Conservation (phyloP, 2,113 vertebrate species). For the Sceloporus tristichus region DNA sequence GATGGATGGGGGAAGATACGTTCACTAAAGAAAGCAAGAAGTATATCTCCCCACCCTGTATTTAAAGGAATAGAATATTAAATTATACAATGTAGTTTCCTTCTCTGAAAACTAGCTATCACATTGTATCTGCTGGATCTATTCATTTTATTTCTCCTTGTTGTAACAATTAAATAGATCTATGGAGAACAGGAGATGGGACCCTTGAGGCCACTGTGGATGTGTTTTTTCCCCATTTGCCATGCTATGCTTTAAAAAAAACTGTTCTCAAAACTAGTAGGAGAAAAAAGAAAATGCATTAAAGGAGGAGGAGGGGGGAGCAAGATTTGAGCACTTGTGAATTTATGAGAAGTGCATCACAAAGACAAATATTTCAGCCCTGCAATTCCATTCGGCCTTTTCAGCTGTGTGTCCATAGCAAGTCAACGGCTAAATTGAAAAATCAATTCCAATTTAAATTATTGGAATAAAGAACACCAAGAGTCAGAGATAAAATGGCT, state of each 20-base stretch:
- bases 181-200: slow-evolving; percentile 69
- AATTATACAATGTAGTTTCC: slow-evolving; percentile 50
- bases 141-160: slow-evolving; percentile 68
- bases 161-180: slow-evolving; percentile 77
- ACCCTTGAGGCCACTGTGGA: slow-evolving; percentile 77
- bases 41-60: neutral
- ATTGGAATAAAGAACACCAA: slow-evolving; percentile 99
- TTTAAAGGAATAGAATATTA: slow-evolving; percentile 51
- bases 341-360: slow-evolving; percentile 89
- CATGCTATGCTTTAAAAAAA: slow-evolving; percentile 78
- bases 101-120: slow-evolving; percentile 47
- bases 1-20: neutral
- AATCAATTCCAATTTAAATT: slow-evolving; percentile 99
- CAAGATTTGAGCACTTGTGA: slow-evolving; percentile 70
- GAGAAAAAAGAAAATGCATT: slow-evolving; percentile 79
- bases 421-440: slow-evolving; percentile 99
- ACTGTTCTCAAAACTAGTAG: slow-evolving; percentile 81
- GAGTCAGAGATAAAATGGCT: slow-evolving; percentile 94
- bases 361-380: slow-evolving; percentile 91
- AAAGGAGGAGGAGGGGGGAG: slow-evolving; percentile 68
- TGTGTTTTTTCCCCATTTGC: slow-evolving; percentile 77
- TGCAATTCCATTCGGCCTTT: slow-evolving; percentile 88
- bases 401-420: slow-evolving; percentile 93
- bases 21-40: slow-evolving; percentile 33
- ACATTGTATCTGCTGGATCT: slow-evolving; percentile 56